Conservation (phyloP, 2,888 invertebrate genomes). For the Agriopis aurantiaria region DNA sequence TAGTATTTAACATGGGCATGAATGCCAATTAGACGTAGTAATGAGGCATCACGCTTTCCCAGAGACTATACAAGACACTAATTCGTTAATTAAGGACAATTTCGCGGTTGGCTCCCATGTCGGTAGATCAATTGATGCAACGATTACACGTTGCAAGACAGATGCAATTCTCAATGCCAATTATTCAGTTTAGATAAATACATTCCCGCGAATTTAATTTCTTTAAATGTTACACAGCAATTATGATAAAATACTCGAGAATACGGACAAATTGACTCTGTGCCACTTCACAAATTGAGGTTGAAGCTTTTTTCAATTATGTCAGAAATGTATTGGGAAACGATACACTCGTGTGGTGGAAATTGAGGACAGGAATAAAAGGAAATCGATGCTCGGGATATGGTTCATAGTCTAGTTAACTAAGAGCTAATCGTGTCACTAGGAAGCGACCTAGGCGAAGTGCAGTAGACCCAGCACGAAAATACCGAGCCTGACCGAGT, state of each 20-base stretch:
- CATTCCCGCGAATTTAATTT: constrained; percentile 58
- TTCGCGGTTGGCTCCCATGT: constrained; percentile 68
- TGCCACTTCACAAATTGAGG: constrained; percentile 40
- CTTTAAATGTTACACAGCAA: constrained; percentile 60
- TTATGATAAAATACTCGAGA: constrained; percentile 51
- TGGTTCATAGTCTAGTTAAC: constrained; percentile 20
- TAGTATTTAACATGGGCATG: constrained; percentile 20
- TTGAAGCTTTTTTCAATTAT: constrained; percentile 29
- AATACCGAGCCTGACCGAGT: constrained; percentile 73
- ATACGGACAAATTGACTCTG: constrained; percentile 37
- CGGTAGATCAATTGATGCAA: constrained; percentile 69
- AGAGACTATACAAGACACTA: constrained; percentile 59
- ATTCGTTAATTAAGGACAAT: constrained; percentile 82
- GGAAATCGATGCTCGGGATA: neutral
- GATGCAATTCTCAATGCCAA: constrained; percentile 79
- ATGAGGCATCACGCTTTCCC: constrained; percentile 63
- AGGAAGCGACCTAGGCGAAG: constrained; percentile 52
- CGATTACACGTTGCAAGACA: constrained; percentile 64
- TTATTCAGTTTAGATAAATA: constrained; percentile 67
- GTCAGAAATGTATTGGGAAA: constrained; percentile 13
- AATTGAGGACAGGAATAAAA: constrained; percentile 11
- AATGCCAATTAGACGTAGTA: constrained; percentile 51
- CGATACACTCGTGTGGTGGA: constrained; percentile 18
- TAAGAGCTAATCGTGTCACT: constrained; percentile 37
- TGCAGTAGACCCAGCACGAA: constrained; percentile 59